Conservation (phyloP, 2,888 invertebrate genomes). For the Celastrina argiolus region DNA sequence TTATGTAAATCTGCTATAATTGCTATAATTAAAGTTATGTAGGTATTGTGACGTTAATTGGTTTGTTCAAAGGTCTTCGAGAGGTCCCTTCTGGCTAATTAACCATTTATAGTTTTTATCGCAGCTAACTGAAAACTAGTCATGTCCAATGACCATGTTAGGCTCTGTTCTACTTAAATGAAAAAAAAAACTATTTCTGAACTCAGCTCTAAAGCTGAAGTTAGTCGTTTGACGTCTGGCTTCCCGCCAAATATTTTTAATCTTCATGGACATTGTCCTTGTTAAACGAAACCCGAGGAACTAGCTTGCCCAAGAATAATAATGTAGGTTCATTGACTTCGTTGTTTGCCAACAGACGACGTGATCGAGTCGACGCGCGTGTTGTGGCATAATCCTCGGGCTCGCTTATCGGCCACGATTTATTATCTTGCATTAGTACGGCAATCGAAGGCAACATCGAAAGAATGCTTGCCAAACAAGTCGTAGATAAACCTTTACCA, state of each 20-base stretch:
- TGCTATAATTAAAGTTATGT: no score
- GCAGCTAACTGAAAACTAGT: background rate
- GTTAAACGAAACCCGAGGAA: slow-evolving; percentile 3
- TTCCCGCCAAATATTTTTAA: slow-evolving; percentile 11
- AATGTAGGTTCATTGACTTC: slow-evolving; percentile 6
- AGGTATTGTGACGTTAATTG: background rate
- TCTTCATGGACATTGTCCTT: slow-evolving; percentile 15
- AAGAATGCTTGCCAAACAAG: no score
- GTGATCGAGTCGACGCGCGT: slow-evolving; percentile 1
- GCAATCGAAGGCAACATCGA: background rate
- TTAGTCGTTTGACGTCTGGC: background rate
- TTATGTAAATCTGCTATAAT: no score
- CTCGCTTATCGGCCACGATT: slow-evolving; percentile 7
- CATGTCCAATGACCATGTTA: background rate
- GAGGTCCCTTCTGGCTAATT: background rate
- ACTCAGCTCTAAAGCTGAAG: background rate
- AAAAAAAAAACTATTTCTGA: background rate
- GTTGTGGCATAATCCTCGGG: background rate
- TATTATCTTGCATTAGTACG: background rate
- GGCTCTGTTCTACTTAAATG: background rate
- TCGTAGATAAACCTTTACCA: no score
- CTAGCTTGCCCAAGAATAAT: slow-evolving; percentile 8
- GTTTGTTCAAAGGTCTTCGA: background rate
- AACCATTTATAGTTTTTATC: background rate
- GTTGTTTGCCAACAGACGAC: slow-evolving; percentile 6